These are phyloP conservation scores for Lochmaea crataegi DNA, from an alignment of 2,888 invertebrate genomes.

Conservation along the genomic window DNA sequence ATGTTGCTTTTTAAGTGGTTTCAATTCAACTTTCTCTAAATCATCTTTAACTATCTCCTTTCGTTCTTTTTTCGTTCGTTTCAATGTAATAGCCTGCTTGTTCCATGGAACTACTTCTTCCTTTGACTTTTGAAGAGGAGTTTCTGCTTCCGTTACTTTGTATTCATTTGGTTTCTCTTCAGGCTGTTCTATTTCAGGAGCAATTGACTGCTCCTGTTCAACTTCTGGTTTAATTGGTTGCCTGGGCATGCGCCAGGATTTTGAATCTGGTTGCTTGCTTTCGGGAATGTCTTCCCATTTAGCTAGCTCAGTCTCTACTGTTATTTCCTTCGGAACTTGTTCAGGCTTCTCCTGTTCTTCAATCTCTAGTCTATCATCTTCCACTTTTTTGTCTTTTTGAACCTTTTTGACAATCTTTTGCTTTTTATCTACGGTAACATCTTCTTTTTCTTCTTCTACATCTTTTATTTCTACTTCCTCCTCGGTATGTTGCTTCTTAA, in stretches of 20 bases:
- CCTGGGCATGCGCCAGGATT: conserved; percentile 31
- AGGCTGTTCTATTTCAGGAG: conserved; percentile 55
- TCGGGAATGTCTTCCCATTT: conserved; percentile 40
- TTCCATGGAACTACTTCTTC: conserved; percentile 67
- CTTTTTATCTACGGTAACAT: conserved; percentile 67
- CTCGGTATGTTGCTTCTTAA: conserved; percentile 27
- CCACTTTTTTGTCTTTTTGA: conserved; percentile 64
- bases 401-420: conserved; percentile 67
- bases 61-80: conserved; percentile 62
- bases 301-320: conserved; percentile 27
- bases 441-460: conserved; percentile 42
- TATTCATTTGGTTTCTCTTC: conserved; percentile 51
- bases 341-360: conserved; percentile 51
- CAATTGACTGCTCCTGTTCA: neutral
- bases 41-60: conserved; percentile 63
- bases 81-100: conserved; percentile 71
- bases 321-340: conserved; percentile 45
- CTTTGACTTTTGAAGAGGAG: conserved; percentile 13
- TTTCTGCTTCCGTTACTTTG: conserved; percentile 27
- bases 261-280: conserved; percentile 17
- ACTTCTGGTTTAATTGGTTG: conserved; percentile 33
- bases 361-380: conserved; percentile 71
- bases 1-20: conserved; percentile 46
- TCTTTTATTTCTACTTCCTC: conserved; percentile 13
- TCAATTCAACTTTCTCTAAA: conserved; percentile 48